Percentiles rank a stretch among this genome's conserved stretches.
Conservation (phyloP, 2,888 invertebrate species). For the Xylota sylvarum region DNA sequence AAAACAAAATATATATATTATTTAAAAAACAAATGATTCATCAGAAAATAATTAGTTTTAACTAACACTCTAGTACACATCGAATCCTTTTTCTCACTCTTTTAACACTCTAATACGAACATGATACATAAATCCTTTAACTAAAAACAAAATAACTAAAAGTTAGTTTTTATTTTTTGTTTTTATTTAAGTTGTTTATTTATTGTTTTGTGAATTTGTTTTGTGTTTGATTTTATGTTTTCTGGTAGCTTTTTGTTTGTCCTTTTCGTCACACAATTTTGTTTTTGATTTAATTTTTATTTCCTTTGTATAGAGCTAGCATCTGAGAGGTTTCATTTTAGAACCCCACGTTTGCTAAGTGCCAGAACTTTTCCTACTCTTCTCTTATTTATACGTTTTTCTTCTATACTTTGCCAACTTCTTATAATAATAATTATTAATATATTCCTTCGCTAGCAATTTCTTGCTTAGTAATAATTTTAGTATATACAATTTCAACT, state of each 20-base stretch:
- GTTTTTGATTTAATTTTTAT: constrained; percentile 29
- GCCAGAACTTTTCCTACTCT: constrained; percentile 52
- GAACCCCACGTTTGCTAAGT: constrained; percentile 42
- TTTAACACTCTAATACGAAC: constrained; percentile 16
- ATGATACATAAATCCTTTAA: constrained; percentile 39
- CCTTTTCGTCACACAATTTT: constrained; percentile 33
- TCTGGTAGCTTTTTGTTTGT: constrained; percentile 24
- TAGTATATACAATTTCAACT: neutral
- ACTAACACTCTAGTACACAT: constrained; percentile 22
- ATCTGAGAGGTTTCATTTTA: constrained; percentile 46
- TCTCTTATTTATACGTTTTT: constrained; percentile 16
- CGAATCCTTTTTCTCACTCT: constrained; percentile 11
- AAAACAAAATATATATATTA: constrained; percentile 28
- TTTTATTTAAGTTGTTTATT: constrained; percentile 17
- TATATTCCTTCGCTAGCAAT: constrained; percentile 53
- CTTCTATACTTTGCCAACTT: constrained; percentile 33
- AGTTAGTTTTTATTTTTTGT: constrained; percentile 50
- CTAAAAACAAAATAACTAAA: constrained; percentile 32
- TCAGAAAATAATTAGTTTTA: constrained; percentile 25
- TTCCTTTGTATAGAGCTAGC: constrained; percentile 59
- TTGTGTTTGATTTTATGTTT: constrained; percentile 31
- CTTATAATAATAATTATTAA: constrained; percentile 18
- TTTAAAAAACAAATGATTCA: no score
- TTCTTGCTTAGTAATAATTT: constrained; percentile 51
- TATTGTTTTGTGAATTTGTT: constrained; percentile 34